These are phyloP conservation scores for Orbicella faveolata DNA, from an alignment of 64 coral and sea anemone genomes.

Conservation along the genomic window DNA sequence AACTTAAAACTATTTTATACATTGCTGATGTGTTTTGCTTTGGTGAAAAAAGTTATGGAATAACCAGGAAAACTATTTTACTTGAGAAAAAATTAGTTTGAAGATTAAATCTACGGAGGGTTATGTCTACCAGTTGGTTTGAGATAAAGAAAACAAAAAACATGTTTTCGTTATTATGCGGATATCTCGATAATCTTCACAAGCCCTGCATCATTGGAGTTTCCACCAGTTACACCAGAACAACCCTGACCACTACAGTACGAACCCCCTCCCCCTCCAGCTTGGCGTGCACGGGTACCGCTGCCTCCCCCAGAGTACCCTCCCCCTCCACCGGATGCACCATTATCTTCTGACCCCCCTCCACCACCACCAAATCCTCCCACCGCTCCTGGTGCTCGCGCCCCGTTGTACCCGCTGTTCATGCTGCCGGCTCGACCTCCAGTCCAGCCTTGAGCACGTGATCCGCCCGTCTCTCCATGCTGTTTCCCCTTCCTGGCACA, in stretches of 20 bases:
- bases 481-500: not conserved
- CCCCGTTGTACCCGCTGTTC: slow-evolving; percentile 19
- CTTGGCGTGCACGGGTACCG: not conserved
- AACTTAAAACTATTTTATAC: too few relatives aligned
- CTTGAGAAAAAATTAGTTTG: too few relatives aligned
- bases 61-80: too few relatives aligned
- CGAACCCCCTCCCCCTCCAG: slow-evolving; percentile 17
- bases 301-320: slow-evolving; percentile 12
- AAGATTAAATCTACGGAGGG: too few relatives aligned
- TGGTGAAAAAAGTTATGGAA: too few relatives aligned
- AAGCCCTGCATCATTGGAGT: not conserved
- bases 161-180: too few relatives aligned
- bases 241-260: slow-evolving; percentile 1
- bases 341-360: not conserved
- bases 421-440: not conserved
- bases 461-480: slow-evolving; percentile 14
- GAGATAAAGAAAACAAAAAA: too few relatives aligned
- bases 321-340: not conserved
- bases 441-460: not conserved
- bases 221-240: not conserved
- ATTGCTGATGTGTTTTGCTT: too few relatives aligned
- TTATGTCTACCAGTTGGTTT: too few relatives aligned
- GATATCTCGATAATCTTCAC: not conserved
- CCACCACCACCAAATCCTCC: not conserved
- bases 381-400: not conserved